Conservation (phyloP, 2,888 invertebrate genomes). For the Icerya purchasi region DNA sequence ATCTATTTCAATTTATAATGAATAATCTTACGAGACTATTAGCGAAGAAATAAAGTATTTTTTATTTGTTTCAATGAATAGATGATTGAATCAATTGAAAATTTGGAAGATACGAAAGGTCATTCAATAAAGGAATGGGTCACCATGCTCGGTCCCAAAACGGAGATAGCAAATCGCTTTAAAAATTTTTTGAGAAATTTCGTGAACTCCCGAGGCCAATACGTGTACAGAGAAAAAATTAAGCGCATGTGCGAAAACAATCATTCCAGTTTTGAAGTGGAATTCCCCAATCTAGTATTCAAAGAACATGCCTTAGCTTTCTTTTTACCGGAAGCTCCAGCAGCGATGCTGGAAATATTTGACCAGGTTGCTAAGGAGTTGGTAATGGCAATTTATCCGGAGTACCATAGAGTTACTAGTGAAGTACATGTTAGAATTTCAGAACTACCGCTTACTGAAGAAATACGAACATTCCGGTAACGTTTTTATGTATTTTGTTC, state of each 20-base stretch:
- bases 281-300: slow-evolving; percentile 74
- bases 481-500: too few species aligned
- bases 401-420: slow-evolving; percentile 79
- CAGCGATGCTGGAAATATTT: slow-evolving; percentile 89
- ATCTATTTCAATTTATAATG: too few species aligned
- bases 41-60: background rate
- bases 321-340: slow-evolving; percentile 91
- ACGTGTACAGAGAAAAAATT: slow-evolving; percentile 78
- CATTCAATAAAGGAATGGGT: slow-evolving; percentile 92
- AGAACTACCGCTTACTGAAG: slow-evolving; percentile 86
- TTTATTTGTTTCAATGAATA: slow-evolving; percentile 19
- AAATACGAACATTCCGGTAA: slow-evolving; percentile 71
- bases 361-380: slow-evolving; percentile 80
- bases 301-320: slow-evolving; percentile 86
- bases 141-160: slow-evolving; percentile 77
- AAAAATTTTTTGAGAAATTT: slow-evolving; percentile 77
- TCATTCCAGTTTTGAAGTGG: slow-evolving; percentile 35
- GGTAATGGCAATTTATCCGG: slow-evolving; percentile 81
- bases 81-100: slow-evolving; percentile 90
- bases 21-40: background rate
- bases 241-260: slow-evolving; percentile 85
- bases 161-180: slow-evolving; percentile 80
- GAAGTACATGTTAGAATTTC: slow-evolving; percentile 90
- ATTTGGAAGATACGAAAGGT: slow-evolving; percentile 92
- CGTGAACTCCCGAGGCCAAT: slow-evolving; percentile 56